These are phyloP conservation scores for Molanna angustata DNA, from an alignment of 2,888 invertebrate genomes.

Conservation along the genomic window DNA sequence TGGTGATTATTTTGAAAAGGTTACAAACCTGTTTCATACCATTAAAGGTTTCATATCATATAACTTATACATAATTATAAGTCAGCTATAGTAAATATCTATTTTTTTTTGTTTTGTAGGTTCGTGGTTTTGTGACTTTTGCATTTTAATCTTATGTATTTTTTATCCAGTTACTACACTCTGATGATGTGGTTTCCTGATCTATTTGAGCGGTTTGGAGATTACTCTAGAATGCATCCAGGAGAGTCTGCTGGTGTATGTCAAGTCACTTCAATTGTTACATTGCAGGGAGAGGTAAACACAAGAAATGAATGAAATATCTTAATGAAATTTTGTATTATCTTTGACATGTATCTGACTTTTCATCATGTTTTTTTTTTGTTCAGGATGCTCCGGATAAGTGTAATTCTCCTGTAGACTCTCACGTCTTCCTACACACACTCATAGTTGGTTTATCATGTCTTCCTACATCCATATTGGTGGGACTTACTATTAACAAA, in stretches of 20 bases:
- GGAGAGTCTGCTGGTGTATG: slow-evolving; percentile 54
- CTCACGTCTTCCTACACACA: slow-evolving; percentile 55
- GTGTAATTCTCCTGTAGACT: slow-evolving; percentile 45
- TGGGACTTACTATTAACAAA: slow-evolving; percentile 57
- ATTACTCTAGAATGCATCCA: slow-evolving; percentile 47
- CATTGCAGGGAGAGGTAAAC: slow-evolving; percentile 34
- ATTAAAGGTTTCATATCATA: no score
- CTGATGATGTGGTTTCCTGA: slow-evolving; percentile 71
- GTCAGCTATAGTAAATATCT: no score
- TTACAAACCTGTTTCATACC: no score
- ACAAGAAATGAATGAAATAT: no score
- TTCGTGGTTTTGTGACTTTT: no score
- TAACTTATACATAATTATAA: no score
- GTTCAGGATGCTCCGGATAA: slow-evolving; percentile 19
- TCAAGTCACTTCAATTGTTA: slow-evolving; percentile 51
- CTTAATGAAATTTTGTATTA: no score
- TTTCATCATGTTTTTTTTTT: no score
- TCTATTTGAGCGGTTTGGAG: slow-evolving; percentile 61
- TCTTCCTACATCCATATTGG: slow-evolving; percentile 54
- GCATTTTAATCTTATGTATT: no score
- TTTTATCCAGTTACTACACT: slow-evolving; percentile 54
- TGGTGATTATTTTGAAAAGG: no score
- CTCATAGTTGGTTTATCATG: slow-evolving; percentile 58
- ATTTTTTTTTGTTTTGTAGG: no score
- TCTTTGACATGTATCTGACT: not conserved